Evolutionary conservation across 2,888 invertebrate genomes (phyloP), one percentile per base, ranked within the genome.

Genomic region (Pterostichus madidus): DNA sequence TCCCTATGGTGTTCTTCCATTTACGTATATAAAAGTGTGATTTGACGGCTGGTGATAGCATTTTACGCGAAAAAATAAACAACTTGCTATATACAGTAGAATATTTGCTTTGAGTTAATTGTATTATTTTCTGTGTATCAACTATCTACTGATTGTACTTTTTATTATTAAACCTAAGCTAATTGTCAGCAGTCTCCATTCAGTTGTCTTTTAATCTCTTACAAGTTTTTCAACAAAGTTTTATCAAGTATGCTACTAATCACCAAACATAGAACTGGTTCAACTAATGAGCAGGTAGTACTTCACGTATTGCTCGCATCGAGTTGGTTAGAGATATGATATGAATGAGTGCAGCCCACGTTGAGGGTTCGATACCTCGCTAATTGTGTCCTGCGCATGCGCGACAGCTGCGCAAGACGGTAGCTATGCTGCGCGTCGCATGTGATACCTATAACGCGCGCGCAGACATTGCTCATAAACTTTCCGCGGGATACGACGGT

Each of bases 301-400:
- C 56, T 56, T 17, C n/a, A 59, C 59, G 59, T 39, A 49, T 46
- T 24, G 71, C 71, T 46, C 15, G 31, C 6, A 1, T 39, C 2
- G 39, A 1, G 59, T 59, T 59, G 13, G 49, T 49, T 49, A 39
- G n/a, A 71, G 71, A 68, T 80, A 80, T 80, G 80, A 64, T 52
- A 80, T 49, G 64, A 80, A 68, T 80, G 46, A 80, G 68, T 64
- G 80, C 80, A 24, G 64, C 80, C 68, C 68, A 80, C 68, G 80
- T 68, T 13, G 77, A 11, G 32, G 53, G 15, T 53, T 52, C n/a
- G 32, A 56, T 39, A 24, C 32, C 31, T 39, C 10, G 68, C 80
- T 80, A 80, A 80, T 80, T 64, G 68, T 80, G 49, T 80, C 68
- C 49, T n/a, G 68, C 52, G 68, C 71, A 15, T 46, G 71, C 17